A percentile compares a stretch with the other conserved stretches of the same genome.
These are phyloP conservation scores for Hippocampus comes DNA, from an alignment of 2,113 vertebrate genomes.

Conservation along the genomic window DNA sequence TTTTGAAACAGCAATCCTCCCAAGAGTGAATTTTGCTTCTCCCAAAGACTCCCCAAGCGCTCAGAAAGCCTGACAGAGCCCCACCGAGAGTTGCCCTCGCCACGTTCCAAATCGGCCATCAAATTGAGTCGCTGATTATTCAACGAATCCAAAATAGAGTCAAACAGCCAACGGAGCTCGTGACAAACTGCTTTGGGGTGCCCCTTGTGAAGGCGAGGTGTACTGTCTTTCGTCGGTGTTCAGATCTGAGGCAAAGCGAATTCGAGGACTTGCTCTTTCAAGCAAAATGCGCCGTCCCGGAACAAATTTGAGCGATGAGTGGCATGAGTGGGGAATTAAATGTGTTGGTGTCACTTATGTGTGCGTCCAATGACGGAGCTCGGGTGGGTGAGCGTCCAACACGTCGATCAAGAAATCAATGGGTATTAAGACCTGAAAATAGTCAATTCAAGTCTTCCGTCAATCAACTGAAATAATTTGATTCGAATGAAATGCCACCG, in stretches of 20 bases:
- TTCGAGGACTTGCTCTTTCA: conserved; percentile 19
- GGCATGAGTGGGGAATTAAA: conserved; percentile 16
- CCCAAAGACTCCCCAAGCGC: neutral
- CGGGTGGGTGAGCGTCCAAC: conserved; percentile 2
- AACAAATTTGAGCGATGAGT: conserved; percentile 2
- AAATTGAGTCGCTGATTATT: neutral
- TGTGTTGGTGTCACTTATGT: conserved; percentile 15
- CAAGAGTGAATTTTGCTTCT: neutral
- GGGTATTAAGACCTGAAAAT: conserved; percentile 2
- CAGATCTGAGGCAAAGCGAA: conserved; percentile 25
- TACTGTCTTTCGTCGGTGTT: conserved; percentile 6
- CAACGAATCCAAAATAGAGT: neutral
- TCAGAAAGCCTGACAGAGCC: neutral
- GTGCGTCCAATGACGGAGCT: conserved; percentile 27
- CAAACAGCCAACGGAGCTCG: conserved; percentile 21
- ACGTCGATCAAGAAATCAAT: neutral
- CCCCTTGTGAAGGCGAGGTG: conserved; percentile 14
- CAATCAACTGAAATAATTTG: neutral
- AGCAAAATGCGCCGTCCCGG: conserved; percentile 16
- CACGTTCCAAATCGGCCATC: neutral
- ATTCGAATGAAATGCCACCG: conserved; percentile 36
- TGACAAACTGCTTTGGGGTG: conserved; percentile 10
- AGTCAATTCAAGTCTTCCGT: conserved; percentile 4
- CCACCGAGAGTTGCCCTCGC: neutral
- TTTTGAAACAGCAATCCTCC: conserved; percentile 32